phyloP scores from a whole-genome alignment of 2,888 invertebrate genomes.

The Microplitis deprimator region DNA sequence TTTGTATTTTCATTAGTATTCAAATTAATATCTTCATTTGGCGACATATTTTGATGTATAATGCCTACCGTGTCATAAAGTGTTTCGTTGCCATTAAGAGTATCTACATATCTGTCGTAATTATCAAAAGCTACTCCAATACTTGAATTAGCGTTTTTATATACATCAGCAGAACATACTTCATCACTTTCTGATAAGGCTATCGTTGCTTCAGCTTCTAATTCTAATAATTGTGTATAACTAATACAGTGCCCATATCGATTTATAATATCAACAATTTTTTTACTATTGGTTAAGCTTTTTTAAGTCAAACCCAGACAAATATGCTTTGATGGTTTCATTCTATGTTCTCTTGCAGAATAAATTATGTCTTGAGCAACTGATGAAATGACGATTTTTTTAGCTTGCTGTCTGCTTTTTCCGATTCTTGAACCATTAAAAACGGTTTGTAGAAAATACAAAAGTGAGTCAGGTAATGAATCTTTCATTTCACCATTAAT shows the following conservation, averaged over 20 bases:
- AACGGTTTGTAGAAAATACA: no score
- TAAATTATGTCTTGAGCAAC: no score
- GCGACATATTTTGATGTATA: no score
- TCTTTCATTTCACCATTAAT: no score
- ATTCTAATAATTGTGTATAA: constrained; percentile 53
- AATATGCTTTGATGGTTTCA: constrained; percentile 55
- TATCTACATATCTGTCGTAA: constrained; percentile 51
- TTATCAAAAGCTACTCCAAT: constrained; percentile 54
- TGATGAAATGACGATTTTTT: no score
- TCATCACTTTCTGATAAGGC: constrained; percentile 30
- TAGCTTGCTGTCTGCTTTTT: no score
- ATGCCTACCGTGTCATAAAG: constrained; percentile 40
- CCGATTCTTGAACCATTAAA: no score
- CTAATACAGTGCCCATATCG: constrained; percentile 53
- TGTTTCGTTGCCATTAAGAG: constrained; percentile 46
- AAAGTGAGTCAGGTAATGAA: no score
- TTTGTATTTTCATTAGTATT: no score
- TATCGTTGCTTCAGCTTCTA: constrained; percentile 48
- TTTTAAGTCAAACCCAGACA: constrained; percentile 53
- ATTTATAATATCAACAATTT: constrained; percentile 53
- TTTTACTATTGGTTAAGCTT: constrained; percentile 53
- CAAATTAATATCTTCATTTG: no score
- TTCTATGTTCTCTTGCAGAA: constrained; percentile 19
- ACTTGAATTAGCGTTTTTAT: constrained; percentile 36
- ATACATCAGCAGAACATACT: constrained; percentile 48